Conservation (phyloP, 2,113 vertebrate genomes). For the Chitala chitala region DNA sequence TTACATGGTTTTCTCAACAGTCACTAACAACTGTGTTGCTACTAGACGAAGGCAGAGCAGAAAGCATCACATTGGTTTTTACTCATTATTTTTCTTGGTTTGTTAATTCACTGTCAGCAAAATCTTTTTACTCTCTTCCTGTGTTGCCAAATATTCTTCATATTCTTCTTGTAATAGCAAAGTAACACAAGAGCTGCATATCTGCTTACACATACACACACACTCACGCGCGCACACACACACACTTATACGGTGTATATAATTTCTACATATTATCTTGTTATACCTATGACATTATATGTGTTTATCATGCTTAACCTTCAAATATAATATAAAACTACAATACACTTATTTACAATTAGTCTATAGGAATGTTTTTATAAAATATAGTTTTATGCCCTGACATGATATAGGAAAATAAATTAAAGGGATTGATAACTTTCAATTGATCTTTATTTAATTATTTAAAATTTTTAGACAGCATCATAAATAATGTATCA, state of each 20-base stretch:
- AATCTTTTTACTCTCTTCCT: too few relatives aligned
- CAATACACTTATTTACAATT: not conserved
- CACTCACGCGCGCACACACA: not conserved
- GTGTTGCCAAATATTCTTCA: too few relatives aligned
- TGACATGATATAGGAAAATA: not conserved
- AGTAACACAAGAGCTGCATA: too few relatives aligned
- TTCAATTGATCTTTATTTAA: too few relatives aligned
- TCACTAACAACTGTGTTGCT: not conserved
- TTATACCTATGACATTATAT: not conserved
- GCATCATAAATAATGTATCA: too few relatives aligned
- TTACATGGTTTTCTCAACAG: not conserved
- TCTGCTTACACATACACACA: not conserved
- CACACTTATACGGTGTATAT: not conserved
- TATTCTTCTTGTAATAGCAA: too few relatives aligned
- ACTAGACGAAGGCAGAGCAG: too few relatives aligned
- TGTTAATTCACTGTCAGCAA: too few relatives aligned
- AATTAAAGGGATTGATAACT: too few relatives aligned
- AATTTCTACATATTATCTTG: not conserved
- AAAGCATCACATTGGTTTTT: too few relatives aligned
- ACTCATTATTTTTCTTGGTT: too few relatives aligned
- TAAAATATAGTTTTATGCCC: not conserved
- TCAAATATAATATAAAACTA: slow-evolving; percentile 4
- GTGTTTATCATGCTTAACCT: not conserved
- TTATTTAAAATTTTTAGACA: too few relatives aligned
- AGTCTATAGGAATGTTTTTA: slow-evolving; percentile 1